Evolutionary conservation across 2,888 invertebrate species (phyloP).

Genomic region (Catocala nupta): DNA sequence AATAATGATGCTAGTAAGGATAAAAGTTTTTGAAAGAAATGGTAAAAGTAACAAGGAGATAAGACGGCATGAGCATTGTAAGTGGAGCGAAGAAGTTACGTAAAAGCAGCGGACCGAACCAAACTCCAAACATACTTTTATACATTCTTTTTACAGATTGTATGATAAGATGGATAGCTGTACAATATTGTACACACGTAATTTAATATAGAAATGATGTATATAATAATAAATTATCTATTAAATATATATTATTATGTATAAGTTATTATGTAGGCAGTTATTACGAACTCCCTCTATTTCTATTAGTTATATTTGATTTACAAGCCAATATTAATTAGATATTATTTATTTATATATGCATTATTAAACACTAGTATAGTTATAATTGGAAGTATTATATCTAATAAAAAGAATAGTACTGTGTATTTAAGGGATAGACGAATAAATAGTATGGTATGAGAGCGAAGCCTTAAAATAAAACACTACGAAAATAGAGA

Average conservation of each 20-base stretch:
- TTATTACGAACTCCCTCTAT: conserved; percentile 46
- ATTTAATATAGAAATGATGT: conserved; percentile 34
- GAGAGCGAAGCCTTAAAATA: no score
- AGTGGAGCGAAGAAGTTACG: conserved; percentile 46
- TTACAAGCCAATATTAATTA: conserved; percentile 24
- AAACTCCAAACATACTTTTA: conserved; percentile 21
- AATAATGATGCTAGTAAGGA: conserved; percentile 23
- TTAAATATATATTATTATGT: conserved; percentile 27
- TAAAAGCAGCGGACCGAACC: conserved; percentile 42
- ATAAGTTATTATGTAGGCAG: conserved; percentile 41
- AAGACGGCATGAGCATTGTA: conserved; percentile 34
- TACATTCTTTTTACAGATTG: conserved; percentile 33
- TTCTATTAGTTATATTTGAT: conserved; percentile 18
- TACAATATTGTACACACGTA: conserved; percentile 29
- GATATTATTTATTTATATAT: no score
- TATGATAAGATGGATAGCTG: conserved; percentile 35
- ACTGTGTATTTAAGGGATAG: no score
- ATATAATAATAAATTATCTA: conserved; percentile 14
- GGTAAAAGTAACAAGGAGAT: conserved; percentile 38
- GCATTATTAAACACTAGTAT: no score
- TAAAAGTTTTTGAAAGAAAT: conserved; percentile 36
- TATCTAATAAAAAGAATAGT: no score
- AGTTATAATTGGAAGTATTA: no score
- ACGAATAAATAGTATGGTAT: no score
- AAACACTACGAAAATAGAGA: no score